Conservation (phyloP, 92 coral and sea anemone genomes). For the Chrysogorgia sp. region DNA sequence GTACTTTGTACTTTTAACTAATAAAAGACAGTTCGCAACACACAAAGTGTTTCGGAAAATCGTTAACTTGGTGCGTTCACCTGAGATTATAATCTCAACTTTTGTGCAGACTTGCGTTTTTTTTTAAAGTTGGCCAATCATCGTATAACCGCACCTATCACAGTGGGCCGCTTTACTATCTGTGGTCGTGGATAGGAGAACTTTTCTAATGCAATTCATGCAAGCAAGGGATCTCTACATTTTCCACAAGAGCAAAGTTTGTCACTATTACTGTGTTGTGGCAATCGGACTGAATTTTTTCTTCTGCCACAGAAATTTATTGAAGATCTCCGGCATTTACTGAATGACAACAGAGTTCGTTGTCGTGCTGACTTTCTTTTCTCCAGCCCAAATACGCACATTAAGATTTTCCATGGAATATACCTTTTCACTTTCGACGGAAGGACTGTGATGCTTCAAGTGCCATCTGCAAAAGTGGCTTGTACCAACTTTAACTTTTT, state of each 20-base stretch:
- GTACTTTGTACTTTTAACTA: too few species aligned
- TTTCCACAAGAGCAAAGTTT: slow-evolving; percentile 24
- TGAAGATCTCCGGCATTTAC: slow-evolving; percentile 1
- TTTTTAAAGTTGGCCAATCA: slow-evolving; percentile 30
- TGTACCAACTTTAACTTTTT: slow-evolving; percentile 28
- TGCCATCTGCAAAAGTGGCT: too few species aligned
- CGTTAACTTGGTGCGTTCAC: too few species aligned
- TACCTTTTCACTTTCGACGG: slow-evolving; percentile 36
- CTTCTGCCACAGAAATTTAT: not conserved
- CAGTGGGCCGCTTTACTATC: slow-evolving; percentile 15
- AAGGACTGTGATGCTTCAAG: slow-evolving; percentile 43
- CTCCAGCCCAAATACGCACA: slow-evolving; percentile 50
- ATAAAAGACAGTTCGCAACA: too few species aligned
- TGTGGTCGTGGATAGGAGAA: slow-evolving; percentile 51
- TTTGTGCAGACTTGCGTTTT: slow-evolving; percentile 26
- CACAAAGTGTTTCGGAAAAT: too few species aligned
- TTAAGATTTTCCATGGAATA: slow-evolving; percentile 36
- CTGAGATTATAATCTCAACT: slow-evolving; percentile 38
- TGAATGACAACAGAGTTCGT: slow-evolving; percentile 20
- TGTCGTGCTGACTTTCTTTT: slow-evolving; percentile 48
- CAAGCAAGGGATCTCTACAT: slow-evolving; percentile 46
- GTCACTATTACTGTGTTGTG: not conserved
- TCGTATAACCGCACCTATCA: slow-evolving; percentile 51
- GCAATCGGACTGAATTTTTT: slow-evolving; percentile 9
- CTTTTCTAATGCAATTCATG: slow-evolving; percentile 41